These are phyloP conservation scores for Limosa lapponica DNA, from an alignment of 2,797 vertebrate genomes.

Conservation along the genomic window DNA sequence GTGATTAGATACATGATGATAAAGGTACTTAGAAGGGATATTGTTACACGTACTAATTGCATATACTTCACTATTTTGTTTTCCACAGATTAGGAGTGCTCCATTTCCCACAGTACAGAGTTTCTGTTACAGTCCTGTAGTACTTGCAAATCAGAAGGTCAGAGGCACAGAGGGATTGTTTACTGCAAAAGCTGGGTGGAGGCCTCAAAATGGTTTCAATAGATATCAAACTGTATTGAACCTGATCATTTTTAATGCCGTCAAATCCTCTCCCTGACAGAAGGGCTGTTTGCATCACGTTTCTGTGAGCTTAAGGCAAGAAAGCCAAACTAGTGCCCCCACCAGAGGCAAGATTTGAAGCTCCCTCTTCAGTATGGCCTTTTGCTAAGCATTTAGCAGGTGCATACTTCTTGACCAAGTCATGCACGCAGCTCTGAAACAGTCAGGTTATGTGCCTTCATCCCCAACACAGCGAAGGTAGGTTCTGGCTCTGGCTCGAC, in stretches of 20 bases:
- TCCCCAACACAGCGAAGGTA: fast-evolving
- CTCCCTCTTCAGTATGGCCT: neutral
- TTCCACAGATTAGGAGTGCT: neutral
- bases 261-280: neutral
- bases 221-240: neutral
- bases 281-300: neutral
- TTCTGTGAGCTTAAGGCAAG: neutral
- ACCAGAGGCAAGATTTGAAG: neutral
- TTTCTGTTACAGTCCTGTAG: neutral
- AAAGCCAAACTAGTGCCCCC: neutral
- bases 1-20: neutral
- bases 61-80: neutral
- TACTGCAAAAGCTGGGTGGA: neutral
- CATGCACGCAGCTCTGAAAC: neutral
- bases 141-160: neutral
- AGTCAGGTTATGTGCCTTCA: fast-evolving
- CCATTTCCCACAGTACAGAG: neutral
- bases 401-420: neutral
- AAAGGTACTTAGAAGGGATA: neutral
- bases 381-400: neutral
- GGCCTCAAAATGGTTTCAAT: neutral
- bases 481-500: neutral
- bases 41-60: neutral
- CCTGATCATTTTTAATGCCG: neutral
- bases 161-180: neutral